phyloP scores from a whole-genome alignment of 2,113 vertebrate species.

The Prionailurus bengalensis region DNA sequence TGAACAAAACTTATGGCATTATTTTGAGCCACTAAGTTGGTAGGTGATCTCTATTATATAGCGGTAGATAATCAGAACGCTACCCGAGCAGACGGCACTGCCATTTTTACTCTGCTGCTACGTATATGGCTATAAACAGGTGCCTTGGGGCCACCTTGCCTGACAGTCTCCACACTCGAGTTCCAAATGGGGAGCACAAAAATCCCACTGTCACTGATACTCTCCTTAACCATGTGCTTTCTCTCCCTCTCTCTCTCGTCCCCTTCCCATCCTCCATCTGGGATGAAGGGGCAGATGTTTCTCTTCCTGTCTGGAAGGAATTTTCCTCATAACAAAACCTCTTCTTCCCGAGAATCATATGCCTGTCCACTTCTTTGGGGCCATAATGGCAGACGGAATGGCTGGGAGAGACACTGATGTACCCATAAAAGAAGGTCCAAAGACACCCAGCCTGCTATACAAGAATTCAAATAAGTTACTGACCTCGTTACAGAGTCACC shows the following conservation, averaged over 20 bases:
- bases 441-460: background rate
- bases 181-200: background rate
- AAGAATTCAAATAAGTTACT: constrained; percentile 15
- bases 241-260: background rate
- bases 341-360: constrained; percentile 3
- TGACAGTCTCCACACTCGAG: background rate
- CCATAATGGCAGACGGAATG: background rate
- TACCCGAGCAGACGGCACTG: background rate
- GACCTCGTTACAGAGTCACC: constrained; percentile 28
- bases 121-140: background rate
- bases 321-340: background rate
- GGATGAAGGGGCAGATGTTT: background rate
- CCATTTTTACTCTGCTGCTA: background rate
- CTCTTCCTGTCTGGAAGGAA: background rate
- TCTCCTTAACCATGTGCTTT: background rate
- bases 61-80: background rate
- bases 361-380: background rate
- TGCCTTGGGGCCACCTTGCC: background rate
- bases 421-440: background rate
- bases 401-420: background rate
- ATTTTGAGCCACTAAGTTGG: background rate
- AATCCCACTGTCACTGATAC: background rate
- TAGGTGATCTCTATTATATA: background rate
- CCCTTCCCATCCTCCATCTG: background rate
- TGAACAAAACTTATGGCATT: constrained; percentile 52